A percentile compares a stretch with the other conserved stretches of the same genome.
phyloP scores from a whole-genome alignment of 2,113 vertebrate genomes.

The Melanerpes aurifrons region DNA sequence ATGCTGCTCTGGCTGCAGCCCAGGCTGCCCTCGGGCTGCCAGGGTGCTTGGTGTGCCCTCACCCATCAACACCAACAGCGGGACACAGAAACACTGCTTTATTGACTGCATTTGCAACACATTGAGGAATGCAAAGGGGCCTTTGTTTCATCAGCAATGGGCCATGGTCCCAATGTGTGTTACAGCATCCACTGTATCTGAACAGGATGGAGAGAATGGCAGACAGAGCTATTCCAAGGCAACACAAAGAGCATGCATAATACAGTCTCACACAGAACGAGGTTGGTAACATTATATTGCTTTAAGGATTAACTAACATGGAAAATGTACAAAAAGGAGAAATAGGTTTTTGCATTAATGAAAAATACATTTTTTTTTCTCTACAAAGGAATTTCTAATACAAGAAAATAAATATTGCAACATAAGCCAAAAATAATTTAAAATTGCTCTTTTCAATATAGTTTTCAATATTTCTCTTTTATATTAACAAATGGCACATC shows the following conservation, averaged over 20 bases:
- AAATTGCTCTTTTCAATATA: conserved; percentile 99
- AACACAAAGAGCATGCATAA: conserved; percentile 93
- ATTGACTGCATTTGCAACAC: conserved; percentile 97
- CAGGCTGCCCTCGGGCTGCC: too few relatives aligned
- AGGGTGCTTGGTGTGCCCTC: neutral
- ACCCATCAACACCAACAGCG: neutral
- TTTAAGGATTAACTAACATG: conserved; percentile 94
- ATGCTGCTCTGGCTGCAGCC: too few relatives aligned
- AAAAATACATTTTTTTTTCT: conserved; percentile 94
- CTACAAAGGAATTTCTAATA: conserved; percentile 99
- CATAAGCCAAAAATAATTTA: conserved; percentile 99
- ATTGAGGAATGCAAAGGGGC: conserved; percentile 82
- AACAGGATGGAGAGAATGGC: conserved; percentile 78
- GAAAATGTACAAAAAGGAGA: conserved; percentile 99
- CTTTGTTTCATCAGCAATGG: conserved; percentile 61
- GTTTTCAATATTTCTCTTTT: conserved; percentile 97
- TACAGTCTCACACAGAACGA: conserved; percentile 88
- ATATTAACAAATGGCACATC: conserved; percentile 99
- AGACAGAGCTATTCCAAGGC: conserved; percentile 88
- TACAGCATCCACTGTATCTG: conserved; percentile 76
- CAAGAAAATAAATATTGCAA: conserved; percentile 99
- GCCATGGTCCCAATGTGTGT: conserved; percentile 77
- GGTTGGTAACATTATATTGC: conserved; percentile 93
- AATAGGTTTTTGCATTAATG: conserved; percentile 99
- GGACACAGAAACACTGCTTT: conserved; percentile 97